Base-by-base conservation (phyloP, 1,140 invertebrate species). In the Pomacea maculata region DNA sequence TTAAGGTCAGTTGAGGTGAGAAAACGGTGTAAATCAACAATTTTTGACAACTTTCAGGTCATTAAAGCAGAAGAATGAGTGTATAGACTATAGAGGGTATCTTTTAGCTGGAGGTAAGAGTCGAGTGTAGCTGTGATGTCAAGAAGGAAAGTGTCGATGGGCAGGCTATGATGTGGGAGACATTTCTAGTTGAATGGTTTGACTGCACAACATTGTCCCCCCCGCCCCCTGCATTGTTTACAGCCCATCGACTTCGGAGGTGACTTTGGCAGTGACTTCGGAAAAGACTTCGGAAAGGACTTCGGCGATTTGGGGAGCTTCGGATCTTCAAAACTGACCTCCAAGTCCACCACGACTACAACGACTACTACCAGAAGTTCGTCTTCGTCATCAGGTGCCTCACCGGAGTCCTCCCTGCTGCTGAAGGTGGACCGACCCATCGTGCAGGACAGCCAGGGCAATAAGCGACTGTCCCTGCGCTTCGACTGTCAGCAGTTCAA, bases 401-500 rank as follows among this genome's bases (percentile, higher is more conserved):
- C 74, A 61, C 21, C 54, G 5, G 79, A 71, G 8, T 61, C 67
- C 10, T 82, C 79, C 11, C 57, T 25, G 19, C 57, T 84, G 82
- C 76, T 90, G 57, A 83, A 88, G 65, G 86, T 88, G 6, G 89
- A 89, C 14, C 82, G 84, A 19, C 88, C 89, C 11, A 87, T 89
- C 67, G 83, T 89, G 21, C 84, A 84, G 29, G 88, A 89, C 75
- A 71, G 80, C 10, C 79, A 84, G 8, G 89, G 89, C 34, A 88
- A 87, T 70, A 90, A 90, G 80, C 86, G 86, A 75, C 75, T 90
- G 11, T 84, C 86, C 9, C 80, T 91, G 12, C 82, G 88, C 29
- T 91, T 91, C 82, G 89, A 91, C 77, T 87, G 88, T 52, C 87
- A 85, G 61, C 76, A 90, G 52, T 90, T 89, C 79, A 88, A 88